Evolutionary conservation across 2,113 vertebrate genomes (phyloP), one percentile per base, ranked within the genome.

Genomic region (Rallus limicola): DNA sequence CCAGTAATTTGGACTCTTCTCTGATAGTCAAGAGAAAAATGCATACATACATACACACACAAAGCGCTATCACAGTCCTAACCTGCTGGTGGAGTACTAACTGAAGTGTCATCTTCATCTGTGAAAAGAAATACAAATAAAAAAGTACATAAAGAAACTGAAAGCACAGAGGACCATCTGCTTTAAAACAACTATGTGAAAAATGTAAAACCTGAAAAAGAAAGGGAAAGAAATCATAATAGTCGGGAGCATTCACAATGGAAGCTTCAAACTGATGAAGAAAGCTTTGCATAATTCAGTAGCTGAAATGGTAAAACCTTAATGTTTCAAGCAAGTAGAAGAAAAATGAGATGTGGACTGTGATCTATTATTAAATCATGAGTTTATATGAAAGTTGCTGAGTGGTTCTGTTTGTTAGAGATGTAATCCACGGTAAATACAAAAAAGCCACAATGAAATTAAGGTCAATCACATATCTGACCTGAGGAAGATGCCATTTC

Each of bases 81-180:
- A 98, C 98, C 98, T 98, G 98, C 97, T 96, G 97, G 97, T 94
- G 98, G 68, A 88, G 97, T 91, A 81, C 96, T 97, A 96, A 97
- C 97, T 59, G 96, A 97, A 86, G 97, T 93, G 52, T 98, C 98
- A 90, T 98, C 98, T 98, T 98, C 98, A 97, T 98, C 98, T 98
- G 98, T 91, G 97, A 98, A 98, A 97, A 98, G 97, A 98, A 96
- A 98, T 97, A 98, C 93, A 96, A 96, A 95, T 65, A 95, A 94
- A 95, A 96, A 97, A 95, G 48, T 34, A 58, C 69, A n/a, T 97
- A 96, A 98, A 93, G 92, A 96, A 95, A 82, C 91, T 77, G 83
- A 96, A 82, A 93, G 75, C 88, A 96, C 93, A 91, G 52, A 23
- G 0, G 36, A 46, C 65, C 77, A 81, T 91, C 97, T 97, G 95